Evolutionary conservation across 92 coral and sea anemone species (phyloP).

Genomic region (Epizoanthus fatuus): DNA sequence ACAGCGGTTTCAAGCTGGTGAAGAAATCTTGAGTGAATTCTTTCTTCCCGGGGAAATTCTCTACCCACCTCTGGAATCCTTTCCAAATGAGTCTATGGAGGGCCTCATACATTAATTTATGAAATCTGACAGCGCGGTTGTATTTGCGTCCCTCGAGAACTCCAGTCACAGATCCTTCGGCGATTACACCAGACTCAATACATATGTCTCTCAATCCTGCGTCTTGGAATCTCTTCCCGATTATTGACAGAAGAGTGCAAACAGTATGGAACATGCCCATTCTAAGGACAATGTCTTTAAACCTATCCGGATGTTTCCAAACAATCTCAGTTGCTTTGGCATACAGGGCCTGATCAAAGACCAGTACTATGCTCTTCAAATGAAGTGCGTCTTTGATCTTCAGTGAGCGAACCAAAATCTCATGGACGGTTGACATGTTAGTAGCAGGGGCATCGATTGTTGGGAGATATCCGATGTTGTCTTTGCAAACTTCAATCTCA

Average conservation of each 20-base stretch:
- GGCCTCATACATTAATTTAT: slow-evolving; percentile 36
- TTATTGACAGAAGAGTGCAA: slow-evolving; percentile 57
- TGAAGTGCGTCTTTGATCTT: slow-evolving; percentile 54
- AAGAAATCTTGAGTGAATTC: slow-evolving; percentile 36
- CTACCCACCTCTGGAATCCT: slow-evolving; percentile 52
- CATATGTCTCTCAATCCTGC: slow-evolving; percentile 75
- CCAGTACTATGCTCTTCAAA: slow-evolving; percentile 61
- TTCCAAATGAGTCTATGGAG: slow-evolving; percentile 32
- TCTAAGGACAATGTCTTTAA: slow-evolving; percentile 46
- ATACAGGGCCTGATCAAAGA: slow-evolving; percentile 79
- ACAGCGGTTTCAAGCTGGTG: slow-evolving; percentile 33
- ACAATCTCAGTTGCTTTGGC: slow-evolving; percentile 75
- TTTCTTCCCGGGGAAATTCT: slow-evolving; percentile 30
- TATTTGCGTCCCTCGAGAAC: slow-evolving; percentile 70
- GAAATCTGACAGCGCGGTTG: slow-evolving; percentile 70
- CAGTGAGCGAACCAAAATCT: slow-evolving; percentile 46
- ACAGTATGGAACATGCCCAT: slow-evolving; percentile 75
- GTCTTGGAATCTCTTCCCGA: slow-evolving; percentile 70
- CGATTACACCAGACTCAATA: slow-evolving; percentile 73
- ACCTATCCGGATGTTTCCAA: slow-evolving; percentile 68
- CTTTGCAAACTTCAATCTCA: slow-evolving; percentile 38
- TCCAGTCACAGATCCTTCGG: slow-evolving; percentile 72
- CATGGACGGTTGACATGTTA: slow-evolving; percentile 74
- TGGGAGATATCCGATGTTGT: slow-evolving; percentile 73
- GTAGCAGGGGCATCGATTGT: slow-evolving; percentile 76